A percentile compares a stretch with the other conserved stretches of the same genome.
phyloP scores from a whole-genome alignment of 2,113 vertebrate genomes.

The Archocentrus centrarchus region DNA sequence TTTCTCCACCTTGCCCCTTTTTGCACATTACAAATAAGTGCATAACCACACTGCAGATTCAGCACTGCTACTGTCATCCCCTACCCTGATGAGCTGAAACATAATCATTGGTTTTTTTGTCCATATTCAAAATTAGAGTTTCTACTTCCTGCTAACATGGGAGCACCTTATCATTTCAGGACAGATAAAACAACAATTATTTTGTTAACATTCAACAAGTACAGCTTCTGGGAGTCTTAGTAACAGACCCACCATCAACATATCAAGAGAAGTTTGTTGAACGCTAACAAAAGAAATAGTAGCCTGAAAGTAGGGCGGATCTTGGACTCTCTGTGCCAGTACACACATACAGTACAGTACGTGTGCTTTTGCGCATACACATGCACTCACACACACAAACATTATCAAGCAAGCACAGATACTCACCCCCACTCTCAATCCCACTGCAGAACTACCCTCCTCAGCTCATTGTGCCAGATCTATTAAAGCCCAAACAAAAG shows the following conservation, averaged over 20 bases:
- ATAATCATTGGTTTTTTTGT: slow-evolving; percentile 29
- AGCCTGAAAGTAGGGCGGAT: slow-evolving; percentile 55
- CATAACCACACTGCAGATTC: not conserved
- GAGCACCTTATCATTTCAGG: slow-evolving; percentile 60
- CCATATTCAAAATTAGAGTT: slow-evolving; percentile 35
- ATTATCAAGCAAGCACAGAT: slow-evolving; percentile 39
- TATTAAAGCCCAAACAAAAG: slow-evolving; percentile 73
- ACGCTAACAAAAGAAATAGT: slow-evolving; percentile 59
- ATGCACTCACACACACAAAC: slow-evolving; percentile 34
- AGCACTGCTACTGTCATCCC: not conserved
- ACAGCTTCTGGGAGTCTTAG: slow-evolving; percentile 48
- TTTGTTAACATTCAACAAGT: slow-evolving; percentile 68
- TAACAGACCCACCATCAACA: slow-evolving; percentile 54
- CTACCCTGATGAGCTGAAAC: not conserved
- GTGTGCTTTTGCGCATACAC: not conserved
- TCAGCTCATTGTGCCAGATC: slow-evolving; percentile 67
- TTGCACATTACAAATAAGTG: no score
- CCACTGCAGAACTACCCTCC: slow-evolving; percentile 61
- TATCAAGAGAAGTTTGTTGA: slow-evolving; percentile 55
- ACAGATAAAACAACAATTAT: slow-evolving; percentile 70
- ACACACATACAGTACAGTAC: slow-evolving; percentile 11
- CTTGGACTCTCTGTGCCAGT: slow-evolving; percentile 36
- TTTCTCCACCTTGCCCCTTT: not conserved
- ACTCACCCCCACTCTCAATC: slow-evolving; percentile 57
- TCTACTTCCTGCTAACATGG: slow-evolving; percentile 49